Base-by-base conservation (phyloP, 2,888 invertebrate species). In the Drosophila quinaria region DNA sequence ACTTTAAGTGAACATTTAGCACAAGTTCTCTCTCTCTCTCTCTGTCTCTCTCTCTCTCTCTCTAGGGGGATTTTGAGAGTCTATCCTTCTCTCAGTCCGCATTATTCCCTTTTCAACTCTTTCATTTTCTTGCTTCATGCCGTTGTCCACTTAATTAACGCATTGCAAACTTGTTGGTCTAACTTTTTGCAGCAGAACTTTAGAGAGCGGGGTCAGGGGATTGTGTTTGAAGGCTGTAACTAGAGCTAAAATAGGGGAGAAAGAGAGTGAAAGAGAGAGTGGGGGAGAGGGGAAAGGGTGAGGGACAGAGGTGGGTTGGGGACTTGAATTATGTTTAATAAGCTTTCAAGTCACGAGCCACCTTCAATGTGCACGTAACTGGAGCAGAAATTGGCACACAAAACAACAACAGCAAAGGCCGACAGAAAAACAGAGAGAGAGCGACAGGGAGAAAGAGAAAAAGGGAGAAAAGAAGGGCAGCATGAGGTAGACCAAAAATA, bases 301-400 rank as follows among this genome's bases (percentile, higher is more conserved):
- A 22, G 33, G 8, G 10, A 10, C 1, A 17, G 13, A 39, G 44
- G 31, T 49, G 39, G 29, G 67, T 60, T 62, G 49, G 8, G 22
- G 15, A 13, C 22, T 35, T 80, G 75, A 78, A 82, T 82, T 78
- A 83, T 78, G 69, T 83, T 82, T 80, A 75, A 80, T 78, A 87
- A 63, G 68, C 62, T 62, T 62, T 56, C 71, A 39, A 76, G 77
- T 67, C 76, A 67, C 76, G 63, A 76, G 29, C 25, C 66, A 67
- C 61, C 70, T 64, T 70, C 60, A 52, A 61, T 46, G 64, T 70
- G 75, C 81, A 55, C 80, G 70, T 70, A 83, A 83, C 81, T 83
- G 33, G 82, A 87, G 82, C 87, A 87, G 81, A 83, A 82, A 87
- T 83, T 80, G 78, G 78, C 42, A 60, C 59, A 59, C 51, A 56